A percentile compares a stretch with the other conserved stretches of the same genome.
Evolutionary conservation across 64 coral and sea anemone genomes (phyloP).

Genomic region (Pocillopora verrucosa): DNA sequence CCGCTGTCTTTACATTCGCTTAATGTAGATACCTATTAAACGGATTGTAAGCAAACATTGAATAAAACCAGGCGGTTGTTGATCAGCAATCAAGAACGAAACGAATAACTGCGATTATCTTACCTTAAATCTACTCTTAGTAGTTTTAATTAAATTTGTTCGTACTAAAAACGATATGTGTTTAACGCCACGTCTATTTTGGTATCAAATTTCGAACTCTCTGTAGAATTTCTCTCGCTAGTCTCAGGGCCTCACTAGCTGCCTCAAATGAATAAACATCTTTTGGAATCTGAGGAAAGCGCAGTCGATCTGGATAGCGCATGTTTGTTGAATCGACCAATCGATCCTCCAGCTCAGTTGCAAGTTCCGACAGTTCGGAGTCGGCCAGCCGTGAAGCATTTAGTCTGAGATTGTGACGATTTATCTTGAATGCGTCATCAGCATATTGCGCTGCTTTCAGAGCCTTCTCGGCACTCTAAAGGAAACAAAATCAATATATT

Average conservation of each 20-base stretch:
- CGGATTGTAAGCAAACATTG: no score
- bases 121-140: no score
- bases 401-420: slow-evolving; percentile 33
- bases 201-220: background rate
- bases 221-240: slow-evolving; percentile 32
- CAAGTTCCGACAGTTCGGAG: slow-evolving; percentile 6
- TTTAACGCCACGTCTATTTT: background rate
- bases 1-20: no score
- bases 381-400: slow-evolving; percentile 46
- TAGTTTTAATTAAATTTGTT: no score
- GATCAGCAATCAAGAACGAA: no score
- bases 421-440: slow-evolving; percentile 60
- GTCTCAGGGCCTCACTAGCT: slow-evolving; percentile 14
- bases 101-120: no score
- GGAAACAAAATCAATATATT: background rate
- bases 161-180: no score
- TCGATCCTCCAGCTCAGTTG: slow-evolving; percentile 1
- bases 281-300: slow-evolving; percentile 53
- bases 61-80: no score
- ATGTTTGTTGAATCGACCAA: slow-evolving; percentile 56
- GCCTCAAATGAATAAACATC: slow-evolving; percentile 48
- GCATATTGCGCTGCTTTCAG: slow-evolving; percentile 65
- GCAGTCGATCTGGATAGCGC: slow-evolving; percentile 69
- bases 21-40: no score
- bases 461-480: slow-evolving; percentile 70